Evolutionary conservation across 2,797 vertebrate species (phyloP).

Genomic region (Spatula clypeata): DNA sequence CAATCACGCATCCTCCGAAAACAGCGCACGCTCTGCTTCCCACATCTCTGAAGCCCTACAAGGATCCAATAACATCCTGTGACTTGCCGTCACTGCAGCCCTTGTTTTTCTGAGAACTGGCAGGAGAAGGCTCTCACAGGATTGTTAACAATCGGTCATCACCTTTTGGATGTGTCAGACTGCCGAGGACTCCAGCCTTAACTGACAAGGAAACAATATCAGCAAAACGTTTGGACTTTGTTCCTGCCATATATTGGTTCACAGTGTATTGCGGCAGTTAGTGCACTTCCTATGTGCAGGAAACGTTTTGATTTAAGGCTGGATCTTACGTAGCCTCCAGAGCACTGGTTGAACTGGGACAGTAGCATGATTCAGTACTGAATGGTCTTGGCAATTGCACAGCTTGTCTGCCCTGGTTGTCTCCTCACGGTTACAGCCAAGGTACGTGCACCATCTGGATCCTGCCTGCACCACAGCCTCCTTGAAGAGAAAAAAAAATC

Average conservation of each 20-base stretch:
- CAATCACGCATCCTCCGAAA: constrained; percentile 66
- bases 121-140: constrained; percentile 75
- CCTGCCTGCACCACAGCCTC: not conserved
- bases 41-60: constrained; percentile 78
- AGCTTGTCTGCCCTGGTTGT: not conserved
- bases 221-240: constrained; percentile 56
- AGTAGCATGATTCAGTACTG: rapidly evolving
- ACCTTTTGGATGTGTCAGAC: constrained; percentile 76
- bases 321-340: not conserved
- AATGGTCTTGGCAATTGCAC: not conserved
- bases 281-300: not conserved
- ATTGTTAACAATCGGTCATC: constrained; percentile 81
- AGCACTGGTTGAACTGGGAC: not conserved
- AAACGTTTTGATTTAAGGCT: not conserved
- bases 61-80: constrained; percentile 83
- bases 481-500: not conserved
- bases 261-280: not conserved
- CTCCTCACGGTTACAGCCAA: not conserved
- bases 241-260: not conserved
- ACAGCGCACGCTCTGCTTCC: constrained; percentile 73
- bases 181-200: not conserved
- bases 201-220: constrained; percentile 52
- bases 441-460: rapidly evolving
- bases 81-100: constrained; percentile 66
- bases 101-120: constrained; percentile 74